A percentile compares a stretch with the other conserved stretches of the same genome.
phyloP scores from a whole-genome alignment of 2,888 invertebrate species.

The Parelbella ahira region DNA sequence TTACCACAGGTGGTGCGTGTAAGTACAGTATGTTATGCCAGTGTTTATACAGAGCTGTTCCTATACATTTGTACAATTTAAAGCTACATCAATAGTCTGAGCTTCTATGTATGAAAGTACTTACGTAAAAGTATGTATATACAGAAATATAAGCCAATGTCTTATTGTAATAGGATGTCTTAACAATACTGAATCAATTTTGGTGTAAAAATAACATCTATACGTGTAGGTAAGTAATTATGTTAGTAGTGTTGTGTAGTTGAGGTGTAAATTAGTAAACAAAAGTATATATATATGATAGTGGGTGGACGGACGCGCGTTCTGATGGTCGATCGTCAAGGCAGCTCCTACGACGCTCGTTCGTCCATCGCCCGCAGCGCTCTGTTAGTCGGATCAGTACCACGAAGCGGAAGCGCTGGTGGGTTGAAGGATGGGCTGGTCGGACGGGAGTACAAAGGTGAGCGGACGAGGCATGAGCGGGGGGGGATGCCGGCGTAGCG shows the following conservation, averaged over 20 bases:
- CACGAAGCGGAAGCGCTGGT: constrained; percentile 70
- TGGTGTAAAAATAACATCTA: constrained; percentile 81
- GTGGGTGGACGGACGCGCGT: constrained; percentile 73
- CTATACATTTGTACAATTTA: constrained; percentile 52
- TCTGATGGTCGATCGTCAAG: constrained; percentile 27
- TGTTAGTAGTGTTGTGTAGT: constrained; percentile 78
- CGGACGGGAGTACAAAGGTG: constrained; percentile 31
- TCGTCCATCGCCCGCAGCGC: constrained; percentile 68
- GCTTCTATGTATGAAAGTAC: constrained; percentile 31
- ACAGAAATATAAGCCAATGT: constrained; percentile 60
- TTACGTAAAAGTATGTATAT: constrained; percentile 50
- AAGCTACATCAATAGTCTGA: constrained; percentile 37
- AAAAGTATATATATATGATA: constrained; percentile 44
- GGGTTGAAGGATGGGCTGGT: constrained; percentile 33
- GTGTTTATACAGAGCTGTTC: constrained; percentile 64
- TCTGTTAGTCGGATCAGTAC: constrained; percentile 69
- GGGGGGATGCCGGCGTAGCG: constrained; percentile 56
- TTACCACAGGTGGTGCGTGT: constrained; percentile 34
- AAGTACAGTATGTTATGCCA: constrained; percentile 45
- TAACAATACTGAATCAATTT: constrained; percentile 54
- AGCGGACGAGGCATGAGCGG: constrained; percentile 30
- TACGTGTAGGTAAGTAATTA: constrained; percentile 54
- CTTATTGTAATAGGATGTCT: constrained; percentile 45
- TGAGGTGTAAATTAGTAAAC: constrained; percentile 56
- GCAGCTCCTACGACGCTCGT: constrained; percentile 52